Evolutionary conservation across 2,113 vertebrate species (phyloP), one percentile per base, ranked within the genome.

Genomic region (Corythaixoides concolor): DNA sequence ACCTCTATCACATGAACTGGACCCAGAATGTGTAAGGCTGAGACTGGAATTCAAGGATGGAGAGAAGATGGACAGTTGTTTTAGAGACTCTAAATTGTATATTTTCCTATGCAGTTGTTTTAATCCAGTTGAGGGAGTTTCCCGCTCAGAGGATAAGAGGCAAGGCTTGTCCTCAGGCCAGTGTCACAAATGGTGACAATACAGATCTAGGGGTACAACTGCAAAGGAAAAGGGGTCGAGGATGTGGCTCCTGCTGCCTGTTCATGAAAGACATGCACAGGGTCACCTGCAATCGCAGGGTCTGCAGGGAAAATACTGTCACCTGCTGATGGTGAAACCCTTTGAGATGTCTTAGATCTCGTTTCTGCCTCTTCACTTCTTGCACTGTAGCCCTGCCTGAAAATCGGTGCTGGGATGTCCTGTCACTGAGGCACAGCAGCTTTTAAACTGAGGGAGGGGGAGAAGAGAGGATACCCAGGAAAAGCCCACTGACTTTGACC

Each of bases 261-360:
- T 7, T 62, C 2, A 0, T 30, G 66, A 60, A 11, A 23, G 45
- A 37, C 22, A 8, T 0, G 6, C 50, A 21, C 15, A 21, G 16
- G 21, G 53, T n/a, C n/a, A 86, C 27, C 37, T 59, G 45, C 37
- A 70, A 11, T 8, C 3, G 56, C 60, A 11, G 8, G 11, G 23
- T 68, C 35, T 81, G 8, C 35, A 73, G 69, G 26, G 49, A 10
- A 69, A 88, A 59, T 41, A 6, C 4, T 32, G 19, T 73, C 49
- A 49, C 68, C 43, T 76, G 47, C 21, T 72, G 35, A 21, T 47
- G 52, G 35, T 56, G 26, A 69, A 92, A 16, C 9, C 7, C 41
- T 58, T 67, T 16, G 16, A 69, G 70, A 26, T 35, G 33, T 66
- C 24, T 62, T 52, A 41, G 58, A 49, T 30, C 58, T 33, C 8